Base-by-base conservation (phyloP, 2,888 invertebrate species). In the Synanthedon vespiformis region DNA sequence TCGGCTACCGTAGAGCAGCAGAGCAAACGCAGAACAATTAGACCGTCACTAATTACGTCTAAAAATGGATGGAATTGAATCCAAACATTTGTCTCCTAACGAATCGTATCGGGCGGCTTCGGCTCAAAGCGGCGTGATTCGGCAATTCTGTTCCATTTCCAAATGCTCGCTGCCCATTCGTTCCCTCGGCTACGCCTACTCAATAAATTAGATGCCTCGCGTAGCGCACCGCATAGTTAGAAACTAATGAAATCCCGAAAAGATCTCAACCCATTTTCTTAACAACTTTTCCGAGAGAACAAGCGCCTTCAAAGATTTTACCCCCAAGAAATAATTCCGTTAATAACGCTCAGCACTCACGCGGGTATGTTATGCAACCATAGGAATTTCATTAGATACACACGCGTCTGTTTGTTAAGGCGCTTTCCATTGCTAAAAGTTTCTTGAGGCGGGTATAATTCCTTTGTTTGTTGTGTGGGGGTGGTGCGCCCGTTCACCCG, bases 371-470 rank as follows among this genome's bases (percentile, higher is more conserved):
- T 86, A 86, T 85, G 87, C 86, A 85, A 87, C 87, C 87, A 85
- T 86, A 83, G 86, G 87, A 87, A 87, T 87, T 87, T 87, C 87
- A 87, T 87, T 87, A 87, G 84, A 87, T 86, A 87, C 86, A 87
- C 86, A 85, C 87, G 84, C 81, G 86, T 85, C 74, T 87, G 87
- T 87, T 87, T 87, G 87, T 83, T 87, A 87, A 87, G 87, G 84
- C 85, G 86, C 86, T 86, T 87, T 86, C 87, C 86, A 87, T 85
- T 87, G 87, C 86, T 86, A 87, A 87, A 87, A 87, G 87, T 87
- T 87, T 87, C 87, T 87, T 87, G 86, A 87, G 85, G 87, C 87
- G 87, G 87, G 86, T 82, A 85, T 87, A 87, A 87, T 87, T 87
- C 87, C 87, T 87, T 87, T 87, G 86, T 87, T 87, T 87, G 83